Base-by-base conservation (phyloP, 2,888 invertebrate species). In the Oscheius onirici region DNA sequence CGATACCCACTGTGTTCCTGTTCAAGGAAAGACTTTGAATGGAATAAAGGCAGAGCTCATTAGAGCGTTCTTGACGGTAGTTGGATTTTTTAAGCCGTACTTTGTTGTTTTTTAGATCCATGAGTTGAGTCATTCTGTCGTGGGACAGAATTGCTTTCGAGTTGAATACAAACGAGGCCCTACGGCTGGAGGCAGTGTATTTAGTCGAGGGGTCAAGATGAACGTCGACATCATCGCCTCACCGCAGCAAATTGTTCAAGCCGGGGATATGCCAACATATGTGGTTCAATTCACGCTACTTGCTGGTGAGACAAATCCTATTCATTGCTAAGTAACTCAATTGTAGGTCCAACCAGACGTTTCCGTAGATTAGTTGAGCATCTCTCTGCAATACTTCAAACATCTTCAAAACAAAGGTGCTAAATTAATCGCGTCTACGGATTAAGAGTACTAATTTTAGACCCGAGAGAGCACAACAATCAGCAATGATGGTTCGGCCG, bases 1-100 rank as follows among this genome's bases (percentile, higher is more conserved):
- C 87, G 97, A 97, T 89, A 95, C 94, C 3, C 95, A 97, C 89
- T 96, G 97, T 41, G 93, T 97, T 72, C 91, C 97, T 76, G 95
- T 97, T 6, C 95, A 95, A 87, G 97, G 96, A 44, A 96, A 96
- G 88, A 95, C 95, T 0, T 90, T 99, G 82, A 95, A 96, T 69
- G 94, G 95, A 15, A 95, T 99, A 76, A 99, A 97, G 89, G 97
- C 97, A 22, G 97, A 99, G 89, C 91, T 99, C 71, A 96, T 99
- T 87, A 96, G 97, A 88, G 96, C 97, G 79, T 97, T 99, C 90
- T 91, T 99, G 85, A 97, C 97, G 90, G 97, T 97, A 61, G 0
- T 20, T 40, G 28, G 13, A 2, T 17, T 44, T 15, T 17, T 44
- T n/a, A 20, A 46, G 26, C 34, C 11, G 28, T 34, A 34, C 34